A percentile compares a stretch with the other conserved stretches of the same genome.
These are phyloP conservation scores for Hypsopygia costalis DNA, from an alignment of 2,888 invertebrate genomes.

Conservation along the genomic window DNA sequence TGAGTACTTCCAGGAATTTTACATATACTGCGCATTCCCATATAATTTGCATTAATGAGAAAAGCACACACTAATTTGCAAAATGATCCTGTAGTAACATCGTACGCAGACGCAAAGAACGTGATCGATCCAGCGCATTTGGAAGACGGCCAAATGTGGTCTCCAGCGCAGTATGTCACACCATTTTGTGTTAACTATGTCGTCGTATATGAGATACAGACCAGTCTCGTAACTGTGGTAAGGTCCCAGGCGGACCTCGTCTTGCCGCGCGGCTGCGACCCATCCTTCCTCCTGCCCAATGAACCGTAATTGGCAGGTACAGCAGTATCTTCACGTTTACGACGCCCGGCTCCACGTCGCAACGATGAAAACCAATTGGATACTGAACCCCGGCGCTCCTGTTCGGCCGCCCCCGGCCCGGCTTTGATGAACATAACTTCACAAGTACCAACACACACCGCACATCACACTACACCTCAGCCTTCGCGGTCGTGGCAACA, in stretches of 20 bases:
- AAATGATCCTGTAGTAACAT: not conserved
- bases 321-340: slow-evolving; percentile 63
- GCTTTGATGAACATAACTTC: slow-evolving; percentile 78
- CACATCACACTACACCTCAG: slow-evolving; percentile 59
- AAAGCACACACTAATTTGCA: not conserved
- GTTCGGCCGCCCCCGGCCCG: slow-evolving; percentile 67
- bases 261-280: slow-evolving; percentile 65
- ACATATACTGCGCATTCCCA: too few relatives aligned
- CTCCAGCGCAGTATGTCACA: slow-evolving; percentile 48
- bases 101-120: slow-evolving; percentile 51
- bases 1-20: too few relatives aligned
- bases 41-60: too few relatives aligned
- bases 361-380: slow-evolving; percentile 91
- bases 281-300: slow-evolving; percentile 73
- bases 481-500: slow-evolving; percentile 41
- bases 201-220: slow-evolving; percentile 58
- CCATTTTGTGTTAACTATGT: slow-evolving; percentile 12
- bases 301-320: slow-evolving; percentile 73
- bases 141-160: slow-evolving; percentile 63
- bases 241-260: slow-evolving; percentile 82
- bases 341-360: slow-evolving; percentile 79
- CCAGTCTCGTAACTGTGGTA: slow-evolving; percentile 77
- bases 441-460: slow-evolving; percentile 51
- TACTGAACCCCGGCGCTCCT: slow-evolving; percentile 85
- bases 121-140: slow-evolving; percentile 70